phyloP scores from a whole-genome alignment of 2,888 invertebrate species.

The Cancer borealis region DNA sequence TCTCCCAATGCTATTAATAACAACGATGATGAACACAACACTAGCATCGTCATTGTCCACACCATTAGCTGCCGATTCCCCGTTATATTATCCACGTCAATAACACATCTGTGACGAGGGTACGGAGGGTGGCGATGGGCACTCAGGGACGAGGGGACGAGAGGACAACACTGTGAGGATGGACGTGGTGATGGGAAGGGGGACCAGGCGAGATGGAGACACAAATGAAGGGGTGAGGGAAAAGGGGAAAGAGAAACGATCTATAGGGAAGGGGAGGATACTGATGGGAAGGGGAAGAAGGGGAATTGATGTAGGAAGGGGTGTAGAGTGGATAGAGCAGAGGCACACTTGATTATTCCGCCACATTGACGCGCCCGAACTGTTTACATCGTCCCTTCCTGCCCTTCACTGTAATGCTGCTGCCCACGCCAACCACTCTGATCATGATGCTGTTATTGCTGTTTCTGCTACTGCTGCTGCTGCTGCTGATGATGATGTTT shows the following conservation, averaged over 20 bases:
- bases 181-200: not conserved
- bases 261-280: not conserved
- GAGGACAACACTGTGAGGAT: not conserved
- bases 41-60: not conserved
- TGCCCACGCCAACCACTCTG: not conserved
- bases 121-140: not conserved
- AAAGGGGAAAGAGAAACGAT: constrained; percentile 3
- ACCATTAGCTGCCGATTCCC: not conserved
- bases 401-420: not conserved
- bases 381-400: constrained; percentile 15
- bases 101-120: not conserved
- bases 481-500: not conserved
- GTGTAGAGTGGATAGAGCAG: not conserved
- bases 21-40: not conserved
- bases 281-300: not conserved
- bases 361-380: constrained; percentile 44
- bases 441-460: not conserved
- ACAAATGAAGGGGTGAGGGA: constrained; percentile 7
- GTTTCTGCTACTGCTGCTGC: not conserved
- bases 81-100: not conserved
- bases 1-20: not conserved
- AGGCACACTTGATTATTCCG: constrained; percentile 54
- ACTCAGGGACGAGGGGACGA: not conserved
- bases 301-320: not conserved
- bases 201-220: not conserved